These are phyloP conservation scores for Athrips mouffetella DNA, from an alignment of 2,888 invertebrate species.

Conservation along the genomic window DNA sequence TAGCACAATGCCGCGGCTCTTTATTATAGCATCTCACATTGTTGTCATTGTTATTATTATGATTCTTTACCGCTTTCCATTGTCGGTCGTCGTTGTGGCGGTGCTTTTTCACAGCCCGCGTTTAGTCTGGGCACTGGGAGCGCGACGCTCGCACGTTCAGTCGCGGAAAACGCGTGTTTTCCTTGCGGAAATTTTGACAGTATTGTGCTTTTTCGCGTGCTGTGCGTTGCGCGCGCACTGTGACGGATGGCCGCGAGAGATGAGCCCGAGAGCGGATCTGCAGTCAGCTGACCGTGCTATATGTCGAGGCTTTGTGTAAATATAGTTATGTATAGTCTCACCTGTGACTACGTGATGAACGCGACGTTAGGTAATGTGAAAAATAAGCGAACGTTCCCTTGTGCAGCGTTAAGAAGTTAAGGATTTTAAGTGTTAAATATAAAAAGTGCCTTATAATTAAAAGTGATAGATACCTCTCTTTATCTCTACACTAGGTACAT, in stretches of 20 bases:
- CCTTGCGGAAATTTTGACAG: constrained; percentile 61
- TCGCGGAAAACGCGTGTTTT: constrained; percentile 74
- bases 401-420: background rate
- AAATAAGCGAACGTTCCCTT: background rate
- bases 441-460: background rate
- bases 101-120: constrained; percentile 78
- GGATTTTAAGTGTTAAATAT: constrained; percentile 23
- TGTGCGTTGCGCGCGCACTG: constrained; percentile 56
- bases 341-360: constrained; percentile 1
- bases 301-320: constrained; percentile 15
- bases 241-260: constrained; percentile 26
- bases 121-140: constrained; percentile 77
- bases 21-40: constrained; percentile 79
- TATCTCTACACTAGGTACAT: too few relatives aligned
- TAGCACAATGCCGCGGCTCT: constrained; percentile 76
- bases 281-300: constrained; percentile 39
- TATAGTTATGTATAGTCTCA: constrained; percentile 15
- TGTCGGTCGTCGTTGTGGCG: constrained; percentile 77
- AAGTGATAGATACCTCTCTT: too few relatives aligned
- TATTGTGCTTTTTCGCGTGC: constrained; percentile 49
- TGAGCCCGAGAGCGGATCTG: constrained; percentile 23
- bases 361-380: background rate
- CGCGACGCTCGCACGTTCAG: constrained; percentile 75
- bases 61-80: constrained; percentile 79
- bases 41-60: constrained; percentile 80